Evolutionary conservation across 1,140 invertebrate genomes (phyloP).

Genomic region (Aphaenogaster rudis): DNA sequence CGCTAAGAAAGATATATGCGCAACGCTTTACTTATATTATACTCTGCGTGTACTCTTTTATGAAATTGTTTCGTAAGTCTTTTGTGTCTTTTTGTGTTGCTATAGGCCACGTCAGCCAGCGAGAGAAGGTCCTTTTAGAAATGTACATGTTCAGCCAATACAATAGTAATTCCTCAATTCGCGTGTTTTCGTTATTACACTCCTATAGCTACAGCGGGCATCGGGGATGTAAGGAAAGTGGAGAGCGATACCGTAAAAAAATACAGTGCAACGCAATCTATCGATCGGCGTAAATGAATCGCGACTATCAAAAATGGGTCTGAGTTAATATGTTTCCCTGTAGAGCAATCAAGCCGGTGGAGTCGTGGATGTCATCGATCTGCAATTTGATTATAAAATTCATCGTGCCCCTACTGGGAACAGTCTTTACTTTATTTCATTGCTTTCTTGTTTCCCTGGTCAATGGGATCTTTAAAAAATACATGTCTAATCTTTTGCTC

Average conservation of each 20-base stretch:
- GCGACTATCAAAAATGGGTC: conserved; percentile 10
- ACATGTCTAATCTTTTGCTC: conserved; percentile 37
- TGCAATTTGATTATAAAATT: conserved; percentile 50
- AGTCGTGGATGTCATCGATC: not conserved
- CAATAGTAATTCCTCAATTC: conserved; percentile 3
- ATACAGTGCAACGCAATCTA: not conserved
- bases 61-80: conserved; percentile 55
- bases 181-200: not conserved
- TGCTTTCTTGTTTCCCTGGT: not conserved
- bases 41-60: conserved; percentile 30
- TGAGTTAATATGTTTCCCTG: not conserved
- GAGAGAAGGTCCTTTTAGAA: conserved; percentile 57
- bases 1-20: conserved; percentile 49
- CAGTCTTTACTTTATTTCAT: not conserved
- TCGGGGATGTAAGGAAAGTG: not conserved
- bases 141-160: conserved; percentile 50
- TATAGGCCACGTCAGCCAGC: conserved; percentile 51
- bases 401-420: conserved; percentile 2
- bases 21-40: conserved; percentile 38
- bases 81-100: conserved; percentile 40
- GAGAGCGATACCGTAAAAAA: not conserved
- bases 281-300: conserved; percentile 6
- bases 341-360: conserved; percentile 3
- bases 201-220: not conserved
- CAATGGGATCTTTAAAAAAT: conserved; percentile 42